Evolutionary conservation across 2,888 invertebrate species (phyloP), one percentile per base, ranked within the genome.

Genomic region (Caenorhabditis sp.): DNA sequence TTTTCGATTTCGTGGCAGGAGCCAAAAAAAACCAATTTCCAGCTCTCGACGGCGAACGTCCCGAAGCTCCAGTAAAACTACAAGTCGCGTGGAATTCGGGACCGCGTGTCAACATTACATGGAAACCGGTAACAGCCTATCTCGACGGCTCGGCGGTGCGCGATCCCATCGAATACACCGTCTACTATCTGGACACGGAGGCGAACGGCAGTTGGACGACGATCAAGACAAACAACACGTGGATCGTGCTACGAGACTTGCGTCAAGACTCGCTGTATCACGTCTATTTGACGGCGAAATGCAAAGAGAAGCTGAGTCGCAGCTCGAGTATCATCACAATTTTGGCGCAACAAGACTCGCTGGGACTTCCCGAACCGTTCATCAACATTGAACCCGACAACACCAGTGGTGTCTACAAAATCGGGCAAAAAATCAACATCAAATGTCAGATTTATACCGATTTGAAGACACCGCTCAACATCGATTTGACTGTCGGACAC

Each of bases 41-140:
- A 54, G 31, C 14, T 21, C 24, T 14, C 31, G 55, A 66, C 4
- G 69, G 37, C 1, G 73, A 77, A 43, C 62, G 65, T 14, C 82
- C 80, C 10, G 43, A 49, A n/a, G 74, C 77, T 19, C 82, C 82
- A 19, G 69, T 66, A 31, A 68, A 71, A 10, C 62, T 82, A 1
- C 50, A 62, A 23, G 75, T 82, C n/a, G 66, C 63, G 1, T 81
- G 80, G 82, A 82, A 82, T 58, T 63, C 73, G 5, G 82, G 82
- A 49, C 70, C 70, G 17, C 54, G 64, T 26, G 78, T 81, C n/a
- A 82, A 82, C 31, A 63, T 82, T 10, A 73, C 82, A 0, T 82
- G 82, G 82, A 62, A 79, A 37, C 62, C 66, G 27, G 78, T 78
- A 6, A 72, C 70, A 1, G 26, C 23, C 4, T 55, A 66, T 4